These are phyloP conservation scores for Cosmia trapezina DNA, from an alignment of 2,888 invertebrate species.

Conservation along the genomic window DNA sequence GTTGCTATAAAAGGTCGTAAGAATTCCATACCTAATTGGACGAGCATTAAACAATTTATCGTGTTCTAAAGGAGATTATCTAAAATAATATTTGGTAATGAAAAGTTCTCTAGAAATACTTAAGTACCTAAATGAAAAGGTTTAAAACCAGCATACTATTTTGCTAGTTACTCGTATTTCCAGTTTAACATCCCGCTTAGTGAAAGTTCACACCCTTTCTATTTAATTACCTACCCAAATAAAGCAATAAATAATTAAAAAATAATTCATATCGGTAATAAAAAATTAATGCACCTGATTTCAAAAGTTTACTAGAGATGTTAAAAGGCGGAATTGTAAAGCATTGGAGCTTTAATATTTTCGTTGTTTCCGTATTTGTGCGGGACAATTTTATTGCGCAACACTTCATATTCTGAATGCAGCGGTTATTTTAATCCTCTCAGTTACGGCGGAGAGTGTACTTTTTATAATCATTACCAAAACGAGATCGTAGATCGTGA, in stretches of 20 bases:
- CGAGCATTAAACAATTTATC: not conserved
- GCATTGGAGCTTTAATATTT: slow-evolving; percentile 17
- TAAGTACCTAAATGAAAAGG: no score
- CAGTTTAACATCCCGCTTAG: not conserved
- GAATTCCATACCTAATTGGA: not conserved
- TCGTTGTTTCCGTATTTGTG: slow-evolving; percentile 32
- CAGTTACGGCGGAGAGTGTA: slow-evolving; percentile 22
- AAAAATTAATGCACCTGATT: not conserved
- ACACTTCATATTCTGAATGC: slow-evolving; percentile 35
- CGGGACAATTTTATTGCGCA: slow-evolving; percentile 48
- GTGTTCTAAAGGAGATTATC: not conserved
- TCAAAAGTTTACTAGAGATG: not conserved
- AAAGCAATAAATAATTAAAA: no score
- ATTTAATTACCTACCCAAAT: not conserved
- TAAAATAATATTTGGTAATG: slow-evolving; percentile 1
- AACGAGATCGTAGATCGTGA: slow-evolving; percentile 63
- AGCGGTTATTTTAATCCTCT: slow-evolving; percentile 38
- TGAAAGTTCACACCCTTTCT: not conserved
- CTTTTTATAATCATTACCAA: slow-evolving; percentile 52
- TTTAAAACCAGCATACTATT: not conserved
- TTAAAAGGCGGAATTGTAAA: slow-evolving; percentile 12
- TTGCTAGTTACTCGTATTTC: not conserved
- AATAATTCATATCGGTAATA: not conserved
- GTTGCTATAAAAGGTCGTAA: slow-evolving; percentile 9
- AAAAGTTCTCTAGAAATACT: not conserved